Conservation (phyloP, 2,113 vertebrate genomes). For the Xiphias gladius region DNA sequence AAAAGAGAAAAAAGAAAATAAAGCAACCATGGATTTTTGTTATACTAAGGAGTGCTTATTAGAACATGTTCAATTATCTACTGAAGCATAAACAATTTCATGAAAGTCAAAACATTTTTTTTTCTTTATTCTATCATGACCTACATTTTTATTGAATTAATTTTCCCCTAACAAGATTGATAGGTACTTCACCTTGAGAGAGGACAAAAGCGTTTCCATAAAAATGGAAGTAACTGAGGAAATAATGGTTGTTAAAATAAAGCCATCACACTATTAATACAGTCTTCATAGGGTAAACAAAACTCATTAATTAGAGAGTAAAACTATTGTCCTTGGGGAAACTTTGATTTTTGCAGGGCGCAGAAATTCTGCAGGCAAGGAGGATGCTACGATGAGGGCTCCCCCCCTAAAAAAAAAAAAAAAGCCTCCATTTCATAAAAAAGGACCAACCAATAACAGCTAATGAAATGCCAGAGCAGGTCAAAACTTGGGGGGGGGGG, state of each 20-base stretch:
- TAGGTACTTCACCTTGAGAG: constrained; percentile 21
- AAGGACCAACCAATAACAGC: constrained; percentile 42
- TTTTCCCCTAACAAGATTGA: constrained; percentile 12
- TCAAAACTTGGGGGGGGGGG: constrained; percentile 27
- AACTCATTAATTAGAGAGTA: constrained; percentile 39
- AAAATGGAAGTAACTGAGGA: constrained; percentile 58
- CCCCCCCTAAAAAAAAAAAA: constrained; percentile 29
- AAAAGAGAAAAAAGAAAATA: constrained; percentile 19
- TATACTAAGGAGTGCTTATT: constrained; percentile 80
- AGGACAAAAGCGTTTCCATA: constrained; percentile 29
- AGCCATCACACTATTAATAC: constrained; percentile 66
- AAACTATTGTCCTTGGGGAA: constrained; percentile 45
- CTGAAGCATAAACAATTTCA: constrained; percentile 64
- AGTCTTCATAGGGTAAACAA: constrained; percentile 64
- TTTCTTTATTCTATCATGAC: constrained; percentile 55
- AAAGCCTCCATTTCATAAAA: constrained; percentile 52
- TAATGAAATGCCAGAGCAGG: constrained; percentile 66
- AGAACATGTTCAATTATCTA: constrained; percentile 67
- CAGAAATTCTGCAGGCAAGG: constrained; percentile 44
- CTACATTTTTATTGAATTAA: constrained; percentile 52
- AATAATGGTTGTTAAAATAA: constrained; percentile 70
- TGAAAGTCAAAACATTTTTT: constrained; percentile 61
- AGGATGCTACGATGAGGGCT: constrained; percentile 72
- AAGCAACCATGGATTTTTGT: constrained; percentile 54
- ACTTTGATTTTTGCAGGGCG: constrained; percentile 48